A percentile compares a stretch with the other conserved stretches of the same genome.
These are phyloP conservation scores for Lycaon pictus DNA, from an alignment of 2,113 vertebrate species.

Conservation along the genomic window DNA sequence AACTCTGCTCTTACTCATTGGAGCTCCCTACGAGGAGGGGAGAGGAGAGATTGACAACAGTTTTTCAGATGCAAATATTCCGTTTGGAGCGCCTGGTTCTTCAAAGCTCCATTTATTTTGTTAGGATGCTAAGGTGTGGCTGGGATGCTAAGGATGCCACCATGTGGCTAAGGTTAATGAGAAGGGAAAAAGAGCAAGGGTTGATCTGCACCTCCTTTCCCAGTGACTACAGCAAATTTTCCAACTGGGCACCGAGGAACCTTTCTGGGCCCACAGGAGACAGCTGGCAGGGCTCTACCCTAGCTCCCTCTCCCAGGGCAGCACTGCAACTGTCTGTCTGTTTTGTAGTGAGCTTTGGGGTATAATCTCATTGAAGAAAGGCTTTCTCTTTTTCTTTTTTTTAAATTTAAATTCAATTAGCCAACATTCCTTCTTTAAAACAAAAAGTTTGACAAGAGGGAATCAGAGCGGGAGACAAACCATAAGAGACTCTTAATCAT, in stretches of 20 bases:
- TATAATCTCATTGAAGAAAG: background rate
- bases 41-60: background rate
- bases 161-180: background rate
- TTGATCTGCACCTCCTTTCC: background rate
- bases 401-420: no score
- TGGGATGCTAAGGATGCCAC: background rate
- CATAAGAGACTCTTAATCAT: background rate
- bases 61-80: conserved; percentile 20
- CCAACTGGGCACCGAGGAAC: background rate
- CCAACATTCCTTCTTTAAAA: background rate
- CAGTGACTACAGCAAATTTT: background rate
- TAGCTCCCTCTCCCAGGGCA: background rate
- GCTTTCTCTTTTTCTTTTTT: background rate
- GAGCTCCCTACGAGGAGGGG: background rate
- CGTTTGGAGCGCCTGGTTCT: background rate
- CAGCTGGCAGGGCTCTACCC: background rate
- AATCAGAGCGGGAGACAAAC: background rate
- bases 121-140: background rate
- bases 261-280: background rate
- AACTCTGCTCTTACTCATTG: background rate
- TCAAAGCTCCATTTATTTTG: conserved; percentile 23
- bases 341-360: background rate
- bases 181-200: background rate
- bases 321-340: background rate
- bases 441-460: background rate